Conservation (phyloP, 37 sponge, comb jelly and placozoan species). For the Lycopodina hypogea region DNA sequence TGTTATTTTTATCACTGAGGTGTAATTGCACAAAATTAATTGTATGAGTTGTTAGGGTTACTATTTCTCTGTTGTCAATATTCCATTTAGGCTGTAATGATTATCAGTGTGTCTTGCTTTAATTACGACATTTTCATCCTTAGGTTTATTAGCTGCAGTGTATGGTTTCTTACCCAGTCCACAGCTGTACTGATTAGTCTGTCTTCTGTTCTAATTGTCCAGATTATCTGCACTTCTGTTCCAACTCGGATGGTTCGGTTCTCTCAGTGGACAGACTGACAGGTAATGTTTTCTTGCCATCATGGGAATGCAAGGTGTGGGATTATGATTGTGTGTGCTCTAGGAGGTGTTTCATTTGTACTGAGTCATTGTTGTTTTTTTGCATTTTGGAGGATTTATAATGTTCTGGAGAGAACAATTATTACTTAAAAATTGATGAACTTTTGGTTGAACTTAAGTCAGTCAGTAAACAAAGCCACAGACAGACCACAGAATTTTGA, state of each 20-base stretch:
- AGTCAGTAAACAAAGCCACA: too few species aligned
- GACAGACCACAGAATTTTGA: too few species aligned
- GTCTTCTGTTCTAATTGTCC: not conserved
- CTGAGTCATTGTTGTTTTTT: too few species aligned
- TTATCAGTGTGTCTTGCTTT: not conserved
- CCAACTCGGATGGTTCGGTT: conserved; percentile 67
- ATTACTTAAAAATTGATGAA: too few species aligned
- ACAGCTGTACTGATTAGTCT: not conserved
- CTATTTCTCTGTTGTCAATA: not conserved
- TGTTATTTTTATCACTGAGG: too few species aligned
- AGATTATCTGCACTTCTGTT: conserved; percentile 71
- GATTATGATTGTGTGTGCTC: not conserved
- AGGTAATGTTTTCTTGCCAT: conserved; percentile 52
- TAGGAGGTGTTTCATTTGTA: not conserved
- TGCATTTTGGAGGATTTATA: too few species aligned
- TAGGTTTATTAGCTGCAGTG: not conserved
- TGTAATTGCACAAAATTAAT: too few species aligned
- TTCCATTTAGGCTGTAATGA: too few species aligned
- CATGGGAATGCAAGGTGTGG: too few species aligned
- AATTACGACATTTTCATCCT: not conserved
- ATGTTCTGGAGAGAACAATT: too few species aligned
- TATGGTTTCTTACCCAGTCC: not conserved
- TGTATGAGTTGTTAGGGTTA: not conserved
- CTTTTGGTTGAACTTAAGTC: too few species aligned
- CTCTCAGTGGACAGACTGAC: conserved; percentile 63